A percentile compares a stretch with the other conserved stretches of the same genome.
Conservation (phyloP, 2,888 invertebrate genomes). For the Syritta pipiens region DNA sequence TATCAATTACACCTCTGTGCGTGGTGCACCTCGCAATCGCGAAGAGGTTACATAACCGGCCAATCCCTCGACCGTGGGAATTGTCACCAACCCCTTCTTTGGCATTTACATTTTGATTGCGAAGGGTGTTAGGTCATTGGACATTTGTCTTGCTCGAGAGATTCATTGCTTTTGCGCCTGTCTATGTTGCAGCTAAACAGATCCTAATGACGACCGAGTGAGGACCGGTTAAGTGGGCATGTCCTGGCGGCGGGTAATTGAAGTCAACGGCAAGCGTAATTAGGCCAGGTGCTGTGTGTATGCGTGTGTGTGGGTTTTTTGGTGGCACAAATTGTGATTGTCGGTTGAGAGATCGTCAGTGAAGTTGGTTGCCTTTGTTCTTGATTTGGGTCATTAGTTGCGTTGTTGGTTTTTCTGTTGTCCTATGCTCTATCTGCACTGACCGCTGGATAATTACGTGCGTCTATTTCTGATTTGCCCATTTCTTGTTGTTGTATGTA, state of each 20-base stretch:
- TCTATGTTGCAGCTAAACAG: conserved; percentile 40
- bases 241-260: conserved; percentile 51
- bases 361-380: conserved; percentile 34
- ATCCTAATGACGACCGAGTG: conserved; percentile 54
- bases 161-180: background rate
- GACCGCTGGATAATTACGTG: conserved; percentile 16
- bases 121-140: conserved; percentile 53
- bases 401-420: conserved; percentile 41
- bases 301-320: conserved; percentile 24
- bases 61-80: conserved; percentile 61
- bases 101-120: conserved; percentile 41
- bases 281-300: conserved; percentile 48
- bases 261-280: conserved; percentile 55
- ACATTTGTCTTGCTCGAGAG: conserved; percentile 26
- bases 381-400: conserved; percentile 58
- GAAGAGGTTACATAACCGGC: conserved; percentile 35
- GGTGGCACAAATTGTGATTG: conserved; percentile 51
- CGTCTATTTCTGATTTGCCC: conserved; percentile 8
- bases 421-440: background rate
- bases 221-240: conserved; percentile 41
- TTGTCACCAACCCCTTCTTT: conserved; percentile 47
- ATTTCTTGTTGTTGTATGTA: background rate
- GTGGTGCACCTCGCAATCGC: conserved; percentile 16
- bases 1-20: conserved; percentile 57
- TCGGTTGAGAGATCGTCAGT: conserved; percentile 45